Evolutionary conservation across 2,113 vertebrate genomes (phyloP).

Genomic region (Sialia sialis): DNA sequence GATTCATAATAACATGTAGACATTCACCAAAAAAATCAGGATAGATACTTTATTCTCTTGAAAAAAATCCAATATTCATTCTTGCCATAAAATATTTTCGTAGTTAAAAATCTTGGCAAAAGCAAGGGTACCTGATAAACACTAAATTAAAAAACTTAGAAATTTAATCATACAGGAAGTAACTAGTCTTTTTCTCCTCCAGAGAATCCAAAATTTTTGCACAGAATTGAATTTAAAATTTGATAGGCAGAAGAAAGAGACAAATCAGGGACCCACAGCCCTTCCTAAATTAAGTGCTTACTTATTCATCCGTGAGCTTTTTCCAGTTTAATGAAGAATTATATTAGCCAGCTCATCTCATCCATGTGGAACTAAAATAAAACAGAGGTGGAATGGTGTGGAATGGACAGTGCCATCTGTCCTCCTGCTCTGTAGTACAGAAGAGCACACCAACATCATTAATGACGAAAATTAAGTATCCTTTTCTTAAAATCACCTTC

Average conservation of each 20-base stretch:
- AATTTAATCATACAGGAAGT: neutral
- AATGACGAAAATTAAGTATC: neutral
- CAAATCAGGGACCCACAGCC: neutral
- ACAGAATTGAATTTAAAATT: neutral
- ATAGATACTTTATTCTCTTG: neutral
- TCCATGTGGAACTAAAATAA: neutral
- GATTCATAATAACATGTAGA: neutral
- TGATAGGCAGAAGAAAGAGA: neutral
- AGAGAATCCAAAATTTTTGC: neutral
- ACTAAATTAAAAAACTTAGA: neutral
- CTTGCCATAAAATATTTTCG: neutral
- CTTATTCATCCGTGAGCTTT: neutral
- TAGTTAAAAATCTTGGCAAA: neutral
- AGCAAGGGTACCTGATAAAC: neutral
- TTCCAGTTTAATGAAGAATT: neutral
- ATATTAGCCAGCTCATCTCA: neutral
- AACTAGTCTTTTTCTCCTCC: neutral
- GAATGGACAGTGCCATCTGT: neutral
- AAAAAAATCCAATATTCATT: neutral
- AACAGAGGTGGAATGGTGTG: neutral
- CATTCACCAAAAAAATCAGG: neutral
- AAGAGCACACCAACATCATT: neutral
- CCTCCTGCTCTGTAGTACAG: neutral
- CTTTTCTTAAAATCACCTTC: neutral
- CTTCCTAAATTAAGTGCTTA: neutral